Base-by-base conservation (phyloP, 2,888 invertebrate genomes). In the Yponomeuta evonymella region DNA sequence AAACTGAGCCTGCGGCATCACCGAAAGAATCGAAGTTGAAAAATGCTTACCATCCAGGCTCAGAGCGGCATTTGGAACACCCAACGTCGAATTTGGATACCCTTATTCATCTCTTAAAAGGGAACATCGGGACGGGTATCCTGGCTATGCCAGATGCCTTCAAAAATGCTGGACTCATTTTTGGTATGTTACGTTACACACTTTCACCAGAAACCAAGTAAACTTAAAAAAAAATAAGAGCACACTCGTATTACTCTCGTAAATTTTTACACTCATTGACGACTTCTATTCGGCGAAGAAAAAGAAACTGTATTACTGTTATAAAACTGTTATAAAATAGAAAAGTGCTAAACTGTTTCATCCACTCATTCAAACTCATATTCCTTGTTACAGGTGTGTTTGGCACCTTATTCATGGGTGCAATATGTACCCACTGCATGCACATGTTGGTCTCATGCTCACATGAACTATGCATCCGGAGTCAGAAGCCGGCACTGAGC, bases 121-220 rank as follows among this genome's bases (percentile, higher is more conserved):
- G 95, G 43, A 95, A 95, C 78, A 94, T 95, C 74, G 98, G 98
- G 9, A 98, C 99, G 0, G 99, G 99, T 5, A 98, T 99, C 76
- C 91, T 99, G 76, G 99, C 99, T 9, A 97, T 99, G 97, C 99
- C 99, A 5, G 95, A 97, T 88, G 98, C 98, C 23, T 97, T 98
- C 82, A 95, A 96, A 84, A 97, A 98, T 90, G 96, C 98, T 71
- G 98, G 98, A 12, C 93, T 98, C 72, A 94, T 96, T 80, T 94
- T 98, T 73, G 98, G 98, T 81, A 81, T 79, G 89, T 82, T 29
- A 66, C 4, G 6, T 15, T 15, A 5, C 51, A 15, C 51, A 65
- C 30, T 9, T 65, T 29, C 29, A 64, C n/a, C 30, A 65, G 30
- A 65, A 29, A 23, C 8, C 30, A 12, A 6, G 43, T 43, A 62